These are phyloP conservation scores for Resseliella maxima DNA, from an alignment of 2,888 invertebrate species.

Conservation along the genomic window DNA sequence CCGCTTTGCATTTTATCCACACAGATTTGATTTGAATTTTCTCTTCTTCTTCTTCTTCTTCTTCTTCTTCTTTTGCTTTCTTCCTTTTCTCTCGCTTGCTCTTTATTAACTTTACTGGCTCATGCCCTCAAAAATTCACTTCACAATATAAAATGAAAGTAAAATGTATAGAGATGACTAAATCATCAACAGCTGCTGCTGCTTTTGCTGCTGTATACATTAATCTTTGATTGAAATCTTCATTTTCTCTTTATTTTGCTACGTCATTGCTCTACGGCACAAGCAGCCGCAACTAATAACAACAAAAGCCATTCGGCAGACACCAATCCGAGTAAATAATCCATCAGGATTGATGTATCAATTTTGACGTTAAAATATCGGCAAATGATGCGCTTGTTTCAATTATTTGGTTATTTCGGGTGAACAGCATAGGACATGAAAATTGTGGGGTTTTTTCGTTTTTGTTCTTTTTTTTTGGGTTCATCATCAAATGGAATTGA, in stretches of 20 bases:
- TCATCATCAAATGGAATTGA: no score
- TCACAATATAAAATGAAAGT: not conserved
- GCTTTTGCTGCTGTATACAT: constrained; percentile 4
- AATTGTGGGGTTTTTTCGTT: no score
- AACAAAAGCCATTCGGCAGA: not conserved
- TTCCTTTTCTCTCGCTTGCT: not conserved
- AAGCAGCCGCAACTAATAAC: not conserved
- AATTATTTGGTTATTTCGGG: no score
- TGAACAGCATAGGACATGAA: no score
- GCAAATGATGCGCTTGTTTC: not conserved
- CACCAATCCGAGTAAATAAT: not conserved
- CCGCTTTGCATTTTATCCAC: constrained; percentile 19
- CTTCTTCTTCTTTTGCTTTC: no score
- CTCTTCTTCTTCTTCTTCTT: no score
- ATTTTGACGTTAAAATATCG: no score
- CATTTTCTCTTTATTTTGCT: not conserved
- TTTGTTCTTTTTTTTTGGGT: no score
- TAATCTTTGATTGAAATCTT: not conserved
- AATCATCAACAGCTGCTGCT: constrained; percentile 29
- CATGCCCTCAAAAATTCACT: not conserved
- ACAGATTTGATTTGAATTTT: not conserved
- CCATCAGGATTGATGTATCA: constrained; percentile 25
- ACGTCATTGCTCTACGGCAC: not conserved
- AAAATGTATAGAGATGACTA: constrained; percentile 1
- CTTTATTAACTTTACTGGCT: not conserved